phyloP scores from a whole-genome alignment of 2,113 vertebrate species.

The Cnemophilus loriae region DNA sequence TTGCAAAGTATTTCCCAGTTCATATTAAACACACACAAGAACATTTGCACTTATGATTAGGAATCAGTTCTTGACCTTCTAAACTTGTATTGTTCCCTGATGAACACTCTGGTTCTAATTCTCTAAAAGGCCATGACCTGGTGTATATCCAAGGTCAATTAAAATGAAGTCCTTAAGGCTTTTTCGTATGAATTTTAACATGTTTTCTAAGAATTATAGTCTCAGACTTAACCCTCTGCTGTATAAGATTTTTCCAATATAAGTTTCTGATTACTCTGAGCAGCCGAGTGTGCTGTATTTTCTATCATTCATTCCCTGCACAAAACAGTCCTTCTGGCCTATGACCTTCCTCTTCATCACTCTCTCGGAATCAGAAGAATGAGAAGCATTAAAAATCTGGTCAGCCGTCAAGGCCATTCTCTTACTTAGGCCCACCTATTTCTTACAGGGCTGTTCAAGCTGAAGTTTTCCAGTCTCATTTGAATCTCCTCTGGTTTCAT shows the following conservation, averaged over 20 bases:
- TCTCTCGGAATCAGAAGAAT: conserved; percentile 11
- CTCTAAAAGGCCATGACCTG: conserved; percentile 34
- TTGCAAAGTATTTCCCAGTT: conserved; percentile 23
- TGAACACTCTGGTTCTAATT: conserved; percentile 36
- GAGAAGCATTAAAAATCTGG: neutral
- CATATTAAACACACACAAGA: conserved; percentile 40
- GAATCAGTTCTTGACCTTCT: conserved; percentile 45
- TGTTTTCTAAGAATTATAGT: conserved; percentile 11
- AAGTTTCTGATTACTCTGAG: neutral
- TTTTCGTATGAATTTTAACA: conserved; percentile 40
- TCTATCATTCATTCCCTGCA: neutral
- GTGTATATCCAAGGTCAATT: conserved; percentile 41
- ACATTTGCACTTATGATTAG: conserved; percentile 25
- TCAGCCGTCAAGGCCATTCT: neutral
- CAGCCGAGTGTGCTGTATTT: neutral
- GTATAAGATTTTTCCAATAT: neutral
- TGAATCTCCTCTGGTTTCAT: neutral
- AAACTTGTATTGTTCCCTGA: conserved; percentile 38
- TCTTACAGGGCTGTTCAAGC: neutral
- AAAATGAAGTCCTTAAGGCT: conserved; percentile 50
- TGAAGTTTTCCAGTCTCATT: neutral
- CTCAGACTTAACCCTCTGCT: neutral
- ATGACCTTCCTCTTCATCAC: neutral
- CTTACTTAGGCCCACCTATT: neutral
- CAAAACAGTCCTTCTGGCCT: conserved; percentile 5